Evolutionary conservation across 2,797 vertebrate species (phyloP).

Genomic region (Cossypha caffra): DNA sequence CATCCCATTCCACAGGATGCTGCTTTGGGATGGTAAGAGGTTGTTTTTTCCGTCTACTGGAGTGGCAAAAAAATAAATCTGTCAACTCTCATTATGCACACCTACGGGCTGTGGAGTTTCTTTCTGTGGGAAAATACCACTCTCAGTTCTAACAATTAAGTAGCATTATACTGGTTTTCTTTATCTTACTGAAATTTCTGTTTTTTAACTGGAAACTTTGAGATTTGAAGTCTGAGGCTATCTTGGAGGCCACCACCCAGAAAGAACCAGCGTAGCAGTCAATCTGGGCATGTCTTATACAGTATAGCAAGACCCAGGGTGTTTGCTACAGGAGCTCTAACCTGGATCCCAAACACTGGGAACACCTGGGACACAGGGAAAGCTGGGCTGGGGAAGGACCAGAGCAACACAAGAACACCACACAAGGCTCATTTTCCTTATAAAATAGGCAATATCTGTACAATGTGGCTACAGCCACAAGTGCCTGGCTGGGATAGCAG

Average conservation of each 20-base stretch:
- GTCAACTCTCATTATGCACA: not conserved
- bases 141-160: not conserved
- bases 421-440: too few species aligned
- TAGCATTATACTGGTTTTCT: not conserved
- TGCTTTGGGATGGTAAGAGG: not conserved
- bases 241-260: not conserved
- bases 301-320: not conserved
- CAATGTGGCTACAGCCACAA: not conserved
- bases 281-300: fast-evolving
- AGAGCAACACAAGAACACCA: not conserved
- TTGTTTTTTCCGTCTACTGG: not conserved
- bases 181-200: not conserved
- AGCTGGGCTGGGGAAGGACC: not conserved
- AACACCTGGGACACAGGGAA: not conserved
- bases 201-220: not conserved
- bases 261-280: not conserved
- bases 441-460: not conserved
- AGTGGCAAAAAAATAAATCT: not conserved
- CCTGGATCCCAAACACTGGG: not conserved
- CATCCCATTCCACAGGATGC: not conserved
- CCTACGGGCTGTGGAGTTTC: not conserved
- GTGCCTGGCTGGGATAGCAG: not conserved
- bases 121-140: not conserved
- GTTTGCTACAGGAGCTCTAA: not conserved
- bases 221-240: not conserved